These are phyloP conservation scores for Lepetodrilus schrolli DNA, from an alignment of 2,888 invertebrate species.

Conservation along the genomic window DNA sequence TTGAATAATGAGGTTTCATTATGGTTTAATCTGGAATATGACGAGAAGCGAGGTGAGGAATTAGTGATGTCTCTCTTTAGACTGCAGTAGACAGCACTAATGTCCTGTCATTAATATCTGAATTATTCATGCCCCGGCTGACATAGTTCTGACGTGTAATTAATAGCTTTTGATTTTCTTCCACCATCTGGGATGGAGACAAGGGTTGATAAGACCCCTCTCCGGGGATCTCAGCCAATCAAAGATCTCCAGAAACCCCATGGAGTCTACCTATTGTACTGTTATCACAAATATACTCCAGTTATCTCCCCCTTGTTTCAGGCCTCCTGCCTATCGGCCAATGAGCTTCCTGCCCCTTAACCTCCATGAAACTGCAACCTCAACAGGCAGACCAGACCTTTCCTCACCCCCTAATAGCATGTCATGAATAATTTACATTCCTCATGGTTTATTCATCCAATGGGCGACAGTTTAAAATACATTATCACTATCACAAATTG, in stretches of 20 bases:
- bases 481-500: background rate
- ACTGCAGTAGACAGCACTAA: background rate
- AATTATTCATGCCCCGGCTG: background rate
- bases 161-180: constrained; percentile 23
- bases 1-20: no score
- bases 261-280: no score
- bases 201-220: background rate
- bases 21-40: no score
- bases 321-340: no score
- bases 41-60: no score
- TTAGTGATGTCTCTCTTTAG: no score
- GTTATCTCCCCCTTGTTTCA: background rate
- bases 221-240: background rate
- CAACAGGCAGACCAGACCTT: background rate
- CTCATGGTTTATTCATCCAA: background rate
- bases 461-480: background rate
- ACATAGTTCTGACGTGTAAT: constrained; percentile 2
- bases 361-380: background rate
- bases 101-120: constrained; percentile 2
- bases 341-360: background rate
- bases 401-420: background rate
- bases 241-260: background rate
- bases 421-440: background rate
- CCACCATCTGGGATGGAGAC: no score
- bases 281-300: background rate